A percentile compares a stretch with the other conserved stretches of the same genome.
Evolutionary conservation across 1,140 invertebrate species (phyloP).

Genomic region (Sipha flava): DNA sequence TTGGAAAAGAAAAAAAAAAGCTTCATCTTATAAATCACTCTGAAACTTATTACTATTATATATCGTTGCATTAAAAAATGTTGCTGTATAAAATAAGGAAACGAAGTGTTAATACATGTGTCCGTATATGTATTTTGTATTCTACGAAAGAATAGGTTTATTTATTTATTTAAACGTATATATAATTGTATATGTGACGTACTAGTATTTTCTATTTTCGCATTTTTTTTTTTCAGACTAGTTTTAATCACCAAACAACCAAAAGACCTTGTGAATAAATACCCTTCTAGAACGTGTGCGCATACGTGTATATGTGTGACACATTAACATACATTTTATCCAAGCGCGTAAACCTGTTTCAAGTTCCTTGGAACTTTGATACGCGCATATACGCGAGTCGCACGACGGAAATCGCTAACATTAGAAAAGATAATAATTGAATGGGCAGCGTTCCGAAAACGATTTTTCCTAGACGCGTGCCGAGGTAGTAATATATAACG

Average conservation of each 20-base stretch:
- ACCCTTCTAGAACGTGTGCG: not conserved
- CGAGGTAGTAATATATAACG: no score
- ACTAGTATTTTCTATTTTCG: not conserved
- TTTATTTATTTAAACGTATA: not conserved
- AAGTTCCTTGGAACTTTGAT: conserved; percentile 13
- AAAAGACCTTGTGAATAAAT: conserved; percentile 25
- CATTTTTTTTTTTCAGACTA: conserved; percentile 1
- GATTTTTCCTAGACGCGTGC: not conserved
- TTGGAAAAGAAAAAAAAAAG: not conserved
- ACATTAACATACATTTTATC: conserved; percentile 25
- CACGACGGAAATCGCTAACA: no score
- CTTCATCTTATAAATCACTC: no score
- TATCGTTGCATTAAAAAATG: not conserved
- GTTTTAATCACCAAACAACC: conserved; percentile 18
- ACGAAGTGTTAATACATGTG: not conserved
- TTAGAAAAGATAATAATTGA: no score
- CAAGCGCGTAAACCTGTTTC: conserved; percentile 22
- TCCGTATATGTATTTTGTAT: not conserved
- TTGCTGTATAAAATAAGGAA: no score
- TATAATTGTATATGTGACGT: not conserved
- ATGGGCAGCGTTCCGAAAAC: not conserved
- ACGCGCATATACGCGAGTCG: not conserved
- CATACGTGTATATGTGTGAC: not conserved
- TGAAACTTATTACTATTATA: not conserved
- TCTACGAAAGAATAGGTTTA: not conserved